Conservation (phyloP, 2,888 invertebrate species). For the Hydriomena furcata region DNA sequence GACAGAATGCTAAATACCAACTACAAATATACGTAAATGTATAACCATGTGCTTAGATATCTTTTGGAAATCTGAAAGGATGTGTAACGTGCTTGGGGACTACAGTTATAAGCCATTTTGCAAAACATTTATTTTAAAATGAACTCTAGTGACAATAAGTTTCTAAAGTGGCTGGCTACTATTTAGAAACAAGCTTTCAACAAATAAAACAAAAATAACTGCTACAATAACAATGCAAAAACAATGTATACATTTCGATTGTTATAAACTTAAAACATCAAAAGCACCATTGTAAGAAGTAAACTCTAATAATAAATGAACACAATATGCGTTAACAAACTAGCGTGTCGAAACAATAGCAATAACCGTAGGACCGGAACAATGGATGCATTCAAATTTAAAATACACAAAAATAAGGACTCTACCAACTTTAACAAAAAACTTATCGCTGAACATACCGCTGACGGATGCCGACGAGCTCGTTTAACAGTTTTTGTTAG, state of each 20-base stretch:
- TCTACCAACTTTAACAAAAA: slow-evolving; percentile 55
- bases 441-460: slow-evolving; percentile 61
- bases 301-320: slow-evolving; percentile 48
- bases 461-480: slow-evolving; percentile 50
- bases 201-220: slow-evolving; percentile 12
- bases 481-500: slow-evolving; percentile 41
- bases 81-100: too few species aligned
- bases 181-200: slow-evolving; percentile 4
- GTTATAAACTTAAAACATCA: slow-evolving; percentile 18
- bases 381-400: slow-evolving; percentile 66
- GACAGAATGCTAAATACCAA: too few species aligned
- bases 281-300: slow-evolving; percentile 13
- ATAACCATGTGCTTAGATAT: too few species aligned
- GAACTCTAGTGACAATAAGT: too few species aligned
- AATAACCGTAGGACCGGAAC: slow-evolving; percentile 52
- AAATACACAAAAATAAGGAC: slow-evolving; percentile 64
- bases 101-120: too few species aligned
- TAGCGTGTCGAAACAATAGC: slow-evolving; percentile 49
- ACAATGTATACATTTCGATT: slow-evolving; percentile 21
- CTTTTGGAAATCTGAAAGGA: too few species aligned
- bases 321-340: slow-evolving; percentile 49
- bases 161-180: slow-evolving; percentile 1
- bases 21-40: too few species aligned
- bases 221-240: slow-evolving; percentile 14
- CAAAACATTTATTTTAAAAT: too few species aligned